Evolutionary conservation across 2,797 vertebrate species (phyloP), one percentile per base, ranked within the genome.

Genomic region (Falco novaeseelandiae): DNA sequence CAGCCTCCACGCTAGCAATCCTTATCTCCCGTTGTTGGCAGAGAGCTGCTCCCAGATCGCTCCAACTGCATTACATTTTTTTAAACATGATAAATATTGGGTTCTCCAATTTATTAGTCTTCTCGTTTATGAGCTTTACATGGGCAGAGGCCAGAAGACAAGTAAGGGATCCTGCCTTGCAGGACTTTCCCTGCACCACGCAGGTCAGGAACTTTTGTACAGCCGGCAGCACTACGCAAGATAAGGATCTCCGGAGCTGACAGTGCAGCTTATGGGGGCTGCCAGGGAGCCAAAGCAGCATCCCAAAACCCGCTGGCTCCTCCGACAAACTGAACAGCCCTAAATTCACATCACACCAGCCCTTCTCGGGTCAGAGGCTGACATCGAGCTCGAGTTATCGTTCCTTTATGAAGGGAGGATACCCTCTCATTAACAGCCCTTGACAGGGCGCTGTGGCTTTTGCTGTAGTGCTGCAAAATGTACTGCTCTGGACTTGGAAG

Each of bases 291-390:
- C 81, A 87, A 63, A 90, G 59, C 87, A 79, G 84, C 62, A 54
- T 91, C 89, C 89, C 9, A 0, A 87, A 93, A 72, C 16, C 58
- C 0, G 1, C 34, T 40, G n/a, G 42, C 74, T 93, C 63, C 59
- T 96, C n/a, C 2, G 2, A 72, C 83, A 69, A 83, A 72, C 5
- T 0, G 1, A 84, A 51, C 0, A 0, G 87, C 73, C 83, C 82
- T 96, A 92, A 97, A 95, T 93, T 95, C 92, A 94, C 93, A 93
- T 95, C 92, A 94, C 93, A 94, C 72, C 87, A 55, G 66, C 40
- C 44, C 49, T 76, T 70, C 73, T 18, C 79, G 66, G 91, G 92
- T 92, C 91, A 95, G 76, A 88, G 89, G 93, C 76, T 82, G 94
- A 96, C 92, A 93, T 82, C 23, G 79, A 97, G 94, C 87, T 85